Conservation (phyloP, 2,113 vertebrate genomes). For the Arizona elegans region DNA sequence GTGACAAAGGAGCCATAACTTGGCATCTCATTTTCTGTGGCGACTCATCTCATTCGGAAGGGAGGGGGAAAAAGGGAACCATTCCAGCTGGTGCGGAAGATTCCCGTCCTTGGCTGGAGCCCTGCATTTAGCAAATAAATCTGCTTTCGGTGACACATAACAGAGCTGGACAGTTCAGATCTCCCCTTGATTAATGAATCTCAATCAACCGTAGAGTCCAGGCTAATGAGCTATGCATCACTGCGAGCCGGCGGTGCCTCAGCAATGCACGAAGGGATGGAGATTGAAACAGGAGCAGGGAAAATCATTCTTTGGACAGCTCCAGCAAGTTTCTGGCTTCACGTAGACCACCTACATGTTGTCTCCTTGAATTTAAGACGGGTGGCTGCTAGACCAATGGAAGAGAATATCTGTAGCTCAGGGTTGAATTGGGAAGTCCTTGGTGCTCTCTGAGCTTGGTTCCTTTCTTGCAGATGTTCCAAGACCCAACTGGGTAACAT, state of each 20-base stretch:
- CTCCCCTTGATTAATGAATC: not conserved
- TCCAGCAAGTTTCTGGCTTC: not conserved
- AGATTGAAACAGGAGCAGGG: not conserved
- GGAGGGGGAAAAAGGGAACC: not conserved
- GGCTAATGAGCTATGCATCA: not conserved
- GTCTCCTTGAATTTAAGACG: not conserved
- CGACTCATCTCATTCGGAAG: slow-evolving; percentile 32
- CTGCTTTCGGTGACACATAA: slow-evolving; percentile 43
- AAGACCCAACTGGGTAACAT: not conserved
- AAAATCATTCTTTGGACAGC: not conserved
- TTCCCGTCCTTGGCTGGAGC: slow-evolving; percentile 21
- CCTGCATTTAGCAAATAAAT: slow-evolving; percentile 34
- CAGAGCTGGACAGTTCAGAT: not conserved
- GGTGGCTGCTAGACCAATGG: not conserved
- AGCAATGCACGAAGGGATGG: not conserved
- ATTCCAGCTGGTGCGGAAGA: not conserved
- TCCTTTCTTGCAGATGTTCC: not conserved
- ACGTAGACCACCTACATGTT: not conserved
- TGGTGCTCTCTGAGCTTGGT: not conserved
- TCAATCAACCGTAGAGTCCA: not conserved
- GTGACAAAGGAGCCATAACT: not conserved
- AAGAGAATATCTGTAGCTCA: not conserved
- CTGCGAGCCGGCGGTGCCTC: not conserved
- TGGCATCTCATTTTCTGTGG: not conserved
- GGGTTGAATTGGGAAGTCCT: not conserved